Percentiles rank a stretch among this genome's conserved stretches.
phyloP scores from a whole-genome alignment of 2,113 vertebrate species.

The Myiagra hebetior region DNA sequence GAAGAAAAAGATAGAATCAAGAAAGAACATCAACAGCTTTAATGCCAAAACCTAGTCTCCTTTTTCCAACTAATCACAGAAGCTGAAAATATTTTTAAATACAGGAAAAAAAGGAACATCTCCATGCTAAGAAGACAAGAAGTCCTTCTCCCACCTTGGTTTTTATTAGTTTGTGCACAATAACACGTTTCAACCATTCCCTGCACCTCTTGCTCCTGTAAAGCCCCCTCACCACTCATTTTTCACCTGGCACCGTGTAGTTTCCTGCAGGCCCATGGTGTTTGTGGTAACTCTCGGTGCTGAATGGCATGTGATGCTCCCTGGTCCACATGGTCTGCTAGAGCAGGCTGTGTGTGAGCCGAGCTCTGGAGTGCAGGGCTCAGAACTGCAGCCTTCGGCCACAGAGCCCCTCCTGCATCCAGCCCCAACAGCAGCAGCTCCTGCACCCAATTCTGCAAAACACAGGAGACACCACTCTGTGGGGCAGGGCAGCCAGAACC shows the following conservation, averaged over 20 bases:
- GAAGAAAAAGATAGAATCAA: background rate
- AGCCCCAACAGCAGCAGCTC: rapidly evolving
- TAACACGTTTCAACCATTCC: background rate
- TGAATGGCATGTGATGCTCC: background rate
- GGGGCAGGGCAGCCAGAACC: background rate
- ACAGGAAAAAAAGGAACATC: background rate
- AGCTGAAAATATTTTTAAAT: background rate
- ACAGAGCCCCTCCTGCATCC: background rate
- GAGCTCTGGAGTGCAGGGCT: background rate
- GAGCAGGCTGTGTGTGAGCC: background rate
- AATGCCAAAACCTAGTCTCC: background rate
- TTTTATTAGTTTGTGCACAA: background rate
- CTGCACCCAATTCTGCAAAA: background rate
- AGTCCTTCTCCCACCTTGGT: background rate
- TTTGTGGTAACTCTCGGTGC: background rate
- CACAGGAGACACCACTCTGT: background rate
- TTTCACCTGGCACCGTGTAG: background rate
- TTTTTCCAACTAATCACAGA: background rate
- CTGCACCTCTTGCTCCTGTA: background rate
- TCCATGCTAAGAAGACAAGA: background rate
- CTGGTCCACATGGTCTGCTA: background rate
- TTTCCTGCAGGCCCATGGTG: background rate
- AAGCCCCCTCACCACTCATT: background rate
- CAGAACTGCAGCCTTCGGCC: background rate
- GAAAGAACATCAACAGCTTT: background rate